A percentile compares a stretch with the other conserved stretches of the same genome.
Evolutionary conservation across 2,113 vertebrate species (phyloP).

Genomic region (Coptodon rendalli): DNA sequence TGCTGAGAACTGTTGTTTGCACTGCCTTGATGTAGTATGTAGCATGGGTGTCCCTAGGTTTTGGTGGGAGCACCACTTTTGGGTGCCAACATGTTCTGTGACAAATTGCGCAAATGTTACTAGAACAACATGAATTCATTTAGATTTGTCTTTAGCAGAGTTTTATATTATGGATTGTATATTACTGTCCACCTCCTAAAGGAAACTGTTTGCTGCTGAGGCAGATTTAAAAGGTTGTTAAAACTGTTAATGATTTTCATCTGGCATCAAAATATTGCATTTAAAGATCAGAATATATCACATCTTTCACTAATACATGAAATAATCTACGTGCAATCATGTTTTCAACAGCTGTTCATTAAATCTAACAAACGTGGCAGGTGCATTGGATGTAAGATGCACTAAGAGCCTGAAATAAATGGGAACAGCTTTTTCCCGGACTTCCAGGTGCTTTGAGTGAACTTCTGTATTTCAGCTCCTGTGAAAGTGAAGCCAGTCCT

Average conservation of each 20-base stretch:
- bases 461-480: not conserved
- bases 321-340: not conserved
- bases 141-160: not conserved
- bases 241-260: not conserved
- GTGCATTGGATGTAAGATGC: not conserved
- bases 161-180: slow-evolving; percentile 17
- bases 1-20: slow-evolving; percentile 18
- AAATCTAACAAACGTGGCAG: not conserved
- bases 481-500: not conserved
- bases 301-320: not conserved
- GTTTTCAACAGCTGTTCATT: not conserved
- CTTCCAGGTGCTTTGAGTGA: not conserved
- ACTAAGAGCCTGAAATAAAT: not conserved
- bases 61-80: not conserved
- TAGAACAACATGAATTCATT: not conserved
- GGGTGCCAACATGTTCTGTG: not conserved
- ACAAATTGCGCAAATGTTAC: slow-evolving; percentile 33
- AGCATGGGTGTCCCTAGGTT: not conserved
- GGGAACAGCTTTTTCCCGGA: not conserved
- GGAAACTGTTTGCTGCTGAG: not conserved
- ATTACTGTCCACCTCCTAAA: not conserved
- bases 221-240: not conserved
- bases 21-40: not conserved
- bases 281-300: not conserved
- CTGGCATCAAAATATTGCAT: not conserved